These are phyloP conservation scores for Pseudochirops corinnae DNA, from an alignment of 2,797 vertebrate species.

Conservation along the genomic window DNA sequence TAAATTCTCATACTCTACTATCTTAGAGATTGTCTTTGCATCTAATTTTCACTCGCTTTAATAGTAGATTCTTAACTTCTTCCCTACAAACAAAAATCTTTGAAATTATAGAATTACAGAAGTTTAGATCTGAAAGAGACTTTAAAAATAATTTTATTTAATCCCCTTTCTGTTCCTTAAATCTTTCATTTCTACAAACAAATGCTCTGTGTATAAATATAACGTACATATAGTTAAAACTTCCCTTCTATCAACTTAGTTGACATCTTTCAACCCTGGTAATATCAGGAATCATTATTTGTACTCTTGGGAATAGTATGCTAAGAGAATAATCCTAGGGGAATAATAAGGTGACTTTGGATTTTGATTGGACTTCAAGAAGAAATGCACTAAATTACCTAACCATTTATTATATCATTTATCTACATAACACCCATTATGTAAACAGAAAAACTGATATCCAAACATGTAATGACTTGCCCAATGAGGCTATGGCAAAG, in stretches of 20 bases:
- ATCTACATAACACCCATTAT: slow-evolving; percentile 38
- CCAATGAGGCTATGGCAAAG: background rate
- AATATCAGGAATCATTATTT: slow-evolving; percentile 42
- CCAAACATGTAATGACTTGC: slow-evolving; percentile 32
- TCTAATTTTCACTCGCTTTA: slow-evolving; percentile 36
- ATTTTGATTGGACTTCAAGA: slow-evolving; percentile 56
- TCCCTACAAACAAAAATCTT: slow-evolving; percentile 48
- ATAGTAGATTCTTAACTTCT: slow-evolving; percentile 27
- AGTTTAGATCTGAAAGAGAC: background rate
- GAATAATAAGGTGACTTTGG: slow-evolving; percentile 40
- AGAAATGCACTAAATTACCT: slow-evolving; percentile 14
- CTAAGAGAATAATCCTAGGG: background rate
- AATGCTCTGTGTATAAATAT: slow-evolving; percentile 43
- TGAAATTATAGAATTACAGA: background rate
- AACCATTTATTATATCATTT: slow-evolving; percentile 28
- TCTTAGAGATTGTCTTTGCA: slow-evolving; percentile 34
- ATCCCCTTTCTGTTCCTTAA: slow-evolving; percentile 23
- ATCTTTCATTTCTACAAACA: slow-evolving; percentile 23
- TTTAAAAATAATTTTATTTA: background rate
- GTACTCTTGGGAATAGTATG: background rate
- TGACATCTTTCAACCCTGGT: slow-evolving; percentile 15
- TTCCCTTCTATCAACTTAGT: slow-evolving; percentile 30
- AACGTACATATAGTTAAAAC: slow-evolving; percentile 18
- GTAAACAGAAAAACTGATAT: slow-evolving; percentile 1
- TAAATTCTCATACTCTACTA: slow-evolving; percentile 47